These are phyloP conservation scores for Graptemys geographica DNA, from an alignment of 2,797 vertebrate species.

Conservation along the genomic window DNA sequence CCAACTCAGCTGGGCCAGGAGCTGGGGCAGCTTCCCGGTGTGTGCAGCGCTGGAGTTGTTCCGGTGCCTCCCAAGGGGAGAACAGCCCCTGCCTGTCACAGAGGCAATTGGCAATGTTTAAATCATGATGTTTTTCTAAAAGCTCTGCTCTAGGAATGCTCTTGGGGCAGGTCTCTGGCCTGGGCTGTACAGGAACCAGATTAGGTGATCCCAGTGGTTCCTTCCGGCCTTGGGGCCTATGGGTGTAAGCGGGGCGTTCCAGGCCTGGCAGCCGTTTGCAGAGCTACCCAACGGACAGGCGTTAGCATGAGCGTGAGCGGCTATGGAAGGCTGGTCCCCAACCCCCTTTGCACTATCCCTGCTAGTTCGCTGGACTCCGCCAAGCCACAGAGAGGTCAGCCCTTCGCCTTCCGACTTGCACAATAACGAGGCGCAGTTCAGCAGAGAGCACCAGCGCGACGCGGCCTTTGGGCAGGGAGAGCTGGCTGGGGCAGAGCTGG, in stretches of 20 bases:
- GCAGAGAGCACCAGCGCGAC: too few species aligned
- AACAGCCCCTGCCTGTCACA: background rate
- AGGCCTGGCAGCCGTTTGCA: fast-evolving
- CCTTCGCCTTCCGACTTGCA: too few species aligned
- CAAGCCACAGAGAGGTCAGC: background rate
- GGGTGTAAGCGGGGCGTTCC: background rate
- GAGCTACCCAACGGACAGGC: background rate
- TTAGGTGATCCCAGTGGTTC: background rate
- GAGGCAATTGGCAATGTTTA: background rate
- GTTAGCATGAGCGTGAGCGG: fast-evolving
- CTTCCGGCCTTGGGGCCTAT: fast-evolving
- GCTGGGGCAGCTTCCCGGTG: background rate
- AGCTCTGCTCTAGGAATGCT: background rate
- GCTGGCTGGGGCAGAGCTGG: too few species aligned
- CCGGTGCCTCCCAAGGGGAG: background rate
- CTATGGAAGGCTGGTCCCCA: background rate
- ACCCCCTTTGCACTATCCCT: background rate
- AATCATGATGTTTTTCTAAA: background rate
- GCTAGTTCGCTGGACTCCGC: background rate
- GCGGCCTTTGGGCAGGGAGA: too few species aligned
- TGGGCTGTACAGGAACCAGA: background rate
- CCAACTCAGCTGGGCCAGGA: background rate
- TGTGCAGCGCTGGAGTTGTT: background rate
- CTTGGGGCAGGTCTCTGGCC: background rate
- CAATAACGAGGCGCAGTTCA: background rate